Evolutionary conservation across 2,113 vertebrate genomes (phyloP).

Genomic region (Petrocephalus zakoni): DNA sequence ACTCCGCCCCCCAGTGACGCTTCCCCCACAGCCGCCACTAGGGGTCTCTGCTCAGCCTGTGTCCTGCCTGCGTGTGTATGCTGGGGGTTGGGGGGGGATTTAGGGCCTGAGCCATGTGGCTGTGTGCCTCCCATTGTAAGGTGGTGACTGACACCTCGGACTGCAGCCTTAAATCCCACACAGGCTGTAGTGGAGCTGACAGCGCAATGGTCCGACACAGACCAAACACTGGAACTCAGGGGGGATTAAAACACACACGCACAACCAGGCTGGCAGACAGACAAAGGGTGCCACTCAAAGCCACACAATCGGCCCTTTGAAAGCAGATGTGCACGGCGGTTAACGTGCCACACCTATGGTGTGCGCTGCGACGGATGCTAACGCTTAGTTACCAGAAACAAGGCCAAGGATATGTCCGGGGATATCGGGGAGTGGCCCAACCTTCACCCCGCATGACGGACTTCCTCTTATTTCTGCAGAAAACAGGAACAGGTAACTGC

Average conservation of each 20-base stretch:
- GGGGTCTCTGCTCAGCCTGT: not conserved
- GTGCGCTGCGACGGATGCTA: not conserved
- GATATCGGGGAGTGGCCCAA: not conserved
- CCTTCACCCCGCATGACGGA: not conserved
- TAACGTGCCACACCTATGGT: not conserved
- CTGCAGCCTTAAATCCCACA: not conserved
- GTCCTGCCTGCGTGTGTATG: not conserved
- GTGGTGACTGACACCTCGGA: not conserved
- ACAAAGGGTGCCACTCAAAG: not conserved
- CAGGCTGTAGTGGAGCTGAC: not conserved
- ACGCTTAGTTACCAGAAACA: not conserved
- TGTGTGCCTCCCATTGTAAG: not conserved
- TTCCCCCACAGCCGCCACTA: not conserved
- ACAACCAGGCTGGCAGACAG: not conserved
- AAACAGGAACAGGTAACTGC: not conserved
- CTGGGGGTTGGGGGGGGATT: not conserved
- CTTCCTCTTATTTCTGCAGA: not conserved
- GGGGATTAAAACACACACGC: not conserved
- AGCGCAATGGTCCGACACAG: not conserved
- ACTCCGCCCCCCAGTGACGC: not conserved
- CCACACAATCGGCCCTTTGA: not conserved
- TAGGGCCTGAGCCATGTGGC: not conserved
- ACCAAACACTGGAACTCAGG: not conserved
- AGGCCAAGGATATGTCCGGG: not conserved
- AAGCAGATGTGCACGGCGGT: not conserved